These are phyloP conservation scores for Busarellus nigricollis DNA, from an alignment of 2,797 vertebrate genomes.

Conservation along the genomic window DNA sequence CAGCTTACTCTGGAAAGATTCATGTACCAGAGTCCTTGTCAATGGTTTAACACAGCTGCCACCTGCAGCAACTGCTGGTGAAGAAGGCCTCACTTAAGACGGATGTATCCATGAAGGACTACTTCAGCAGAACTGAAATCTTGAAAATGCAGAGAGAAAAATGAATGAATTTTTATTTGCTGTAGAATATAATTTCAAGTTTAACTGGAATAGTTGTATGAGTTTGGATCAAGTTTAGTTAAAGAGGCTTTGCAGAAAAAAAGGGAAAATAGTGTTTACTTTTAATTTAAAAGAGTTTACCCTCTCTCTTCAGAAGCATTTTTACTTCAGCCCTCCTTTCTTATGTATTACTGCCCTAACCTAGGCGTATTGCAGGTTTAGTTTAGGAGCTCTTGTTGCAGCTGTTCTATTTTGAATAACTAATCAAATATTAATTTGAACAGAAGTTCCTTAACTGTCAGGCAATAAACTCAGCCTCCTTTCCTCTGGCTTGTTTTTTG, in stretches of 20 bases:
- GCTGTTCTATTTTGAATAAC: neutral
- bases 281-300: conserved; percentile 2
- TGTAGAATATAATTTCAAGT: neutral
- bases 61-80: neutral
- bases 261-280: neutral
- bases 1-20: neutral
- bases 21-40: neutral
- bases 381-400: neutral
- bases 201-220: neutral
- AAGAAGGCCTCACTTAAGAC: neutral
- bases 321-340: neutral
- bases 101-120: neutral
- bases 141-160: neutral
- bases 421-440: conserved; percentile 24
- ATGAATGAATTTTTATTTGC: neutral
- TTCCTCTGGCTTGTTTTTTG: neutral
- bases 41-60: neutral
- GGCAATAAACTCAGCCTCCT: neutral
- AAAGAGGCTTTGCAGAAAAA: neutral
- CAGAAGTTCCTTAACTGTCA: neutral
- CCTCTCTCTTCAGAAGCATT: neutral
- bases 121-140: neutral
- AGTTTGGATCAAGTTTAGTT: neutral
- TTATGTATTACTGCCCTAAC: neutral
- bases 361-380: neutral